Base-by-base conservation (phyloP, 1,140 invertebrate species). In the Tribolium madens region DNA sequence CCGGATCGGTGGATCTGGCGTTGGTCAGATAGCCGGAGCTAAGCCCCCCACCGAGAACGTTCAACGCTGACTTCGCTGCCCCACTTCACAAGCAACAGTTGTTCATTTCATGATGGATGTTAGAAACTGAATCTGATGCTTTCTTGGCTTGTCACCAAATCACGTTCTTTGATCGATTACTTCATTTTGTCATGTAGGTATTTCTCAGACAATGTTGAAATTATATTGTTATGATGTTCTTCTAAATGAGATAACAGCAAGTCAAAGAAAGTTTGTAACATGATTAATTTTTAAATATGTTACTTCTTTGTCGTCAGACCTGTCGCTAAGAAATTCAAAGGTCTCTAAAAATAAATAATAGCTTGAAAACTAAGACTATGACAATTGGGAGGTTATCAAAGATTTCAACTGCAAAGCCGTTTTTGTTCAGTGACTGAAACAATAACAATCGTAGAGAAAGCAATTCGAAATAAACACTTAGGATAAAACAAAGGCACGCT, bases 161-260 rank as follows among this genome's bases (percentile, higher is more conserved):
- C 57, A 64, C 57, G 57, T 64, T 64, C 57, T 64, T 64, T 64
- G 57, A 64, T 64, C 57, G 57, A 64, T 64, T 64, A 64, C 57
- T 33, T 64, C 57, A 64, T 64, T 64, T 64, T 64, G 18, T n/a
- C 57, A 33, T 64, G 21, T 64, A 14, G 48, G 48, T 17, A 64
- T 33, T 33, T 64, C 21, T 13, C 14, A 64, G 57, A 64, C 57
- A 57, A 18, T 2, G 13, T 5, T 26, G 17, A 21, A 50, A 50
- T 15, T 50, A 50, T 42, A 42, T 42, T 42, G 36, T 42, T 42
- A 42, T 42, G 36, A n/a, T 42, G 36, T 42, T 42, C 36, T 7
- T 3, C 36, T 9, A 42, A 2, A 9, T 9, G 9, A 42, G 36
- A 42, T 42, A 42, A 42, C 36, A 42, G 36, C n/a, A 42, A 2